A percentile compares a stretch with the other conserved stretches of the same genome.
Conservation (phyloP, 2,797 vertebrate genomes). For the Diceros bicornis region DNA sequence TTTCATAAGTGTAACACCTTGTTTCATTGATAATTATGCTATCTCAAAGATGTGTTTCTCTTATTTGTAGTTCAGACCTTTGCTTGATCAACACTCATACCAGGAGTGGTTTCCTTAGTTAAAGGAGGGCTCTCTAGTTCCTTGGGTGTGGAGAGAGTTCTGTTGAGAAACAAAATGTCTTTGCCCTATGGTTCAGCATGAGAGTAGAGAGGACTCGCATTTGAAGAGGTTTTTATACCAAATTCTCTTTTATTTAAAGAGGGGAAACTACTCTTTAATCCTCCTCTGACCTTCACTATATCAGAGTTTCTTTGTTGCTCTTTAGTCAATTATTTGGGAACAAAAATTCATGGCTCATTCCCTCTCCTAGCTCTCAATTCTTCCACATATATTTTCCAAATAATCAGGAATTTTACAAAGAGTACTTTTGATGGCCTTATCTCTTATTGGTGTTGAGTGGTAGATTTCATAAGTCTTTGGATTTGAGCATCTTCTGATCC, state of each 20-base stretch:
- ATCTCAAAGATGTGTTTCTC: neutral
- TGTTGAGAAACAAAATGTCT: neutral
- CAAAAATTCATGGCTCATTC: fast-evolving
- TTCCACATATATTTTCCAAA: neutral
- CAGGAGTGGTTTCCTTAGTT: neutral
- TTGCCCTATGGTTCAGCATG: neutral
- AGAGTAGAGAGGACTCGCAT: neutral
- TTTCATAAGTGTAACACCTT: neutral
- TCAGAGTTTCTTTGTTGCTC: neutral
- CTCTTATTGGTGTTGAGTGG: neutral
- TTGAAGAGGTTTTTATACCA: neutral
- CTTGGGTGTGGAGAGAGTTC: neutral
- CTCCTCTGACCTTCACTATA: neutral
- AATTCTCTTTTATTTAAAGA: neutral
- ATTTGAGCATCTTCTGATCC: neutral
- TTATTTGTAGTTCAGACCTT: neutral
- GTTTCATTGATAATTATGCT: neutral
- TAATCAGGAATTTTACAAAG: neutral
- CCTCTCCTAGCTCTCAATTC: no score
- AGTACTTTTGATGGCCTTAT: neutral
- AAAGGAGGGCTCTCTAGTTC: neutral
- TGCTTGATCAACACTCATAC: neutral
- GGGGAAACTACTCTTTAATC: neutral
- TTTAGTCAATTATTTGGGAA: neutral
- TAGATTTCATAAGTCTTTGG: neutral